phyloP scores from a whole-genome alignment of 2,888 invertebrate genomes.

The Perithous albicinctus region DNA sequence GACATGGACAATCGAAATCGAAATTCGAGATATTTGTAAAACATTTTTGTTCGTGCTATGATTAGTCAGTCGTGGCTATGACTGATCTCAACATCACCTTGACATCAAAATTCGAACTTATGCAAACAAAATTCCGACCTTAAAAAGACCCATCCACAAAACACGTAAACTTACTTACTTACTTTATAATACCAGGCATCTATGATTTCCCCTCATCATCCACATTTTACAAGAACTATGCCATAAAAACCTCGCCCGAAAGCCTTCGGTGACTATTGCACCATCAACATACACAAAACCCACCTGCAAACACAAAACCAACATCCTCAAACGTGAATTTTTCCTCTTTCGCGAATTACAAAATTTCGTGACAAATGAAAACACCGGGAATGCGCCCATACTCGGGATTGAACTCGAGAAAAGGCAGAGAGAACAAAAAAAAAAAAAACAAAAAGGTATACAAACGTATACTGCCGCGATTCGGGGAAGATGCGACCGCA shows the following conservation, averaged over 20 bases:
- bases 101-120: too few relatives aligned
- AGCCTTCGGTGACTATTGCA: constrained; percentile 44
- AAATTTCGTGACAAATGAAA: constrained; percentile 41
- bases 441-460: constrained; percentile 29
- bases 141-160: too few relatives aligned
- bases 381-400: background rate
- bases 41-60: too few relatives aligned
- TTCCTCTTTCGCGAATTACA: constrained; percentile 28
- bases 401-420: background rate
- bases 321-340: constrained; percentile 25
- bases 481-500: constrained; percentile 18
- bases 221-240: constrained; percentile 16
- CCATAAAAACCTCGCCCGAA: constrained; percentile 12
- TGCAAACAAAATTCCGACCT: too few relatives aligned
- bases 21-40: too few relatives aligned
- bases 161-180: too few relatives aligned
- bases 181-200: constrained; percentile 50
- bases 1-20: too few relatives aligned
- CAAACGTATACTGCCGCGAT: constrained; percentile 27
- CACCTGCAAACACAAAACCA: constrained; percentile 7
- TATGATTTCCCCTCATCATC: constrained; percentile 49
- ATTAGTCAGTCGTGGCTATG: too few relatives aligned
- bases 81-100: too few relatives aligned
- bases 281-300: too few relatives aligned
- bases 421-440: constrained; percentile 21